Conservation (phyloP, 2,113 vertebrate genomes). For the Anarhynchus alexandrinus region DNA sequence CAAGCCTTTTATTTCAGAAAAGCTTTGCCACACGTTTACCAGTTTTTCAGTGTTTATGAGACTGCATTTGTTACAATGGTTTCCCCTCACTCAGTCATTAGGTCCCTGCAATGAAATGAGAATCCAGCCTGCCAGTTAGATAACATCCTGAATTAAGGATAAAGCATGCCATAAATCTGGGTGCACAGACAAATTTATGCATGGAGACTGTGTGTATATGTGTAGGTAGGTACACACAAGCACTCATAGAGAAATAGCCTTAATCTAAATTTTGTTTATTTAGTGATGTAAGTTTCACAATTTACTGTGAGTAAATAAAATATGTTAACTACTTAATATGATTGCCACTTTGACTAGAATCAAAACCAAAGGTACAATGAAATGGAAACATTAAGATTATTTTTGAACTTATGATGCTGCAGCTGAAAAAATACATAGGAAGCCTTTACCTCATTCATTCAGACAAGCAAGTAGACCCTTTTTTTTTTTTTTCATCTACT, state of each 20-base stretch:
- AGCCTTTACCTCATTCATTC: not conserved
- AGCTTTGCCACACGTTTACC: not conserved
- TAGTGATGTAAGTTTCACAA: not conserved
- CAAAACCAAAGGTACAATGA: not conserved
- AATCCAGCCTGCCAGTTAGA: not conserved
- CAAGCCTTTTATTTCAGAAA: not conserved
- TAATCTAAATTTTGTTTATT: not conserved
- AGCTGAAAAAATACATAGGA: not conserved
- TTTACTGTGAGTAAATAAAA: not conserved
- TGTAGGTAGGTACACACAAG: not conserved
- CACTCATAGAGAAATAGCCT: not conserved
- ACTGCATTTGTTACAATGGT: not conserved
- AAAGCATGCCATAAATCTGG: not conserved
- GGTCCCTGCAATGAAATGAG: not conserved
- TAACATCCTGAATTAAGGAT: not conserved
- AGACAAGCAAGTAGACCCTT: not conserved
- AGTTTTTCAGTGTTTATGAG: not conserved
- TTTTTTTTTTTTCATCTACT: not conserved
- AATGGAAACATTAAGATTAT: not conserved
- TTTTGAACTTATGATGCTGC: not conserved
- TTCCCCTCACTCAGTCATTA: not conserved
- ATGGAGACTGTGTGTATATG: not conserved
- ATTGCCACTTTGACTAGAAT: not conserved
- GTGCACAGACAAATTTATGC: not conserved
- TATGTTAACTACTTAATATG: not conserved